Evolutionary conservation across 2,888 invertebrate genomes (phyloP).

Genomic region (Ochropleura plecta): DNA sequence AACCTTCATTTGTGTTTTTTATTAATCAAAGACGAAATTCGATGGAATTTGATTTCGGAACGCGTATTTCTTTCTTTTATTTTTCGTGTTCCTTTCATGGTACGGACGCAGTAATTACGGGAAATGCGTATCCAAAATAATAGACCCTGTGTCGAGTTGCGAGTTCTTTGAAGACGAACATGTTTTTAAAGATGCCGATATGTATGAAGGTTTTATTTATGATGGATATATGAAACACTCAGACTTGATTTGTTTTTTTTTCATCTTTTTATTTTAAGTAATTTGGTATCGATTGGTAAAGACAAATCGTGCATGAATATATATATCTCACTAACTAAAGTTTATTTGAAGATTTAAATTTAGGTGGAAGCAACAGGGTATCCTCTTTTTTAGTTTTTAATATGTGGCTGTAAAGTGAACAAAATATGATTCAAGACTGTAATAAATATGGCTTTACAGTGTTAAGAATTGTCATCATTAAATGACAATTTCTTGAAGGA

Average conservation of each 20-base stretch:
- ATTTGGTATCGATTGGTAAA: not conserved
- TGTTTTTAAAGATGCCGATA: conserved; percentile 36
- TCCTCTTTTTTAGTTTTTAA: no score
- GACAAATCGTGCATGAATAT: not conserved
- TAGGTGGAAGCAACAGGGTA: not conserved
- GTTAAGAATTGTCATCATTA: no score
- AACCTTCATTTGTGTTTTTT: conserved; percentile 51
- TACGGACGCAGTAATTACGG: conserved; percentile 64
- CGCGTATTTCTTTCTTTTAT: conserved; percentile 53
- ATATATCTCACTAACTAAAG: not conserved
- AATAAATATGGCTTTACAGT: no score
- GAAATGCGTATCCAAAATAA: conserved; percentile 60
- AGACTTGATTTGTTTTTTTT: conserved; percentile 26
- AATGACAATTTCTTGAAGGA: no score
- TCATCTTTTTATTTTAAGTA: conserved; percentile 10
- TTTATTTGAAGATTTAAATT: conserved; percentile 3
- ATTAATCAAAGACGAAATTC: conserved; percentile 72
- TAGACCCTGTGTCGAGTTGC: conserved; percentile 47
- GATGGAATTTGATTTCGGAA: conserved; percentile 56
- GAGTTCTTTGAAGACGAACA: conserved; percentile 45
- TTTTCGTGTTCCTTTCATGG: conserved; percentile 46
- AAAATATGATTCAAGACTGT: no score
- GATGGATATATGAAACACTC: conserved; percentile 21
- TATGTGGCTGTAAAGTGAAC: no score
- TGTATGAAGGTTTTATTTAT: conserved; percentile 32